phyloP scores from a whole-genome alignment of 1,140 invertebrate species.

The Micrasema longulum region DNA sequence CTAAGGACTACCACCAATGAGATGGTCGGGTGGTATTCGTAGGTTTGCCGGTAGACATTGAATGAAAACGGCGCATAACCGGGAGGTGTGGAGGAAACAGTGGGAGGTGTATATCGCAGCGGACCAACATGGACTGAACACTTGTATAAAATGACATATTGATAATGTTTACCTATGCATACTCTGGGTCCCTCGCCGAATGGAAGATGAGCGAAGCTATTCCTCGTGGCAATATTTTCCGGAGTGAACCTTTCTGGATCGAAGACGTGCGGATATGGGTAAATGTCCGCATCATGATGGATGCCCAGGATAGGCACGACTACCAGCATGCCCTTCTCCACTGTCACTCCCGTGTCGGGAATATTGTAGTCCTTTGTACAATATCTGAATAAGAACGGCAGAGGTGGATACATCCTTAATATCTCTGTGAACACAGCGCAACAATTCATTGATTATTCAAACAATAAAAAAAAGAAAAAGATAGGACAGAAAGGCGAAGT shows the following conservation, averaged over 20 bases:
- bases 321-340: constrained; percentile 65
- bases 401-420: constrained; percentile 56
- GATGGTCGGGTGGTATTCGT: too few species aligned
- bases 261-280: constrained; percentile 61
- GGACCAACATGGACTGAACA: too few species aligned
- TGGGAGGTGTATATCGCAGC: too few species aligned
- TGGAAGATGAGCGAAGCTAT: constrained; percentile 62
- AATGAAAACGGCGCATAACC: too few species aligned
- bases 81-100: too few species aligned
- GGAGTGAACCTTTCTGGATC: constrained; percentile 62
- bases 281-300: constrained; percentile 59
- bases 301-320: constrained; percentile 65
- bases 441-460: too few species aligned
- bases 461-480: too few species aligned
- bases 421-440: constrained; percentile 59
- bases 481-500: too few species aligned
- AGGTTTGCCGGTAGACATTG: too few species aligned
- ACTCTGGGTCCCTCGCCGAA: constrained; percentile 71
- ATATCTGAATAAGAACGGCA: constrained; percentile 54
- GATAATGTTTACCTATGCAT: constrained; percentile 65
- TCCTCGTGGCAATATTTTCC: constrained; percentile 57
- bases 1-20: too few species aligned
- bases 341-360: constrained; percentile 62
- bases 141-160: too few species aligned
- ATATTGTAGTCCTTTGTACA: constrained; percentile 59